phyloP scores from a whole-genome alignment of 2,888 invertebrate genomes.

The Adelphocoris suturalis region DNA sequence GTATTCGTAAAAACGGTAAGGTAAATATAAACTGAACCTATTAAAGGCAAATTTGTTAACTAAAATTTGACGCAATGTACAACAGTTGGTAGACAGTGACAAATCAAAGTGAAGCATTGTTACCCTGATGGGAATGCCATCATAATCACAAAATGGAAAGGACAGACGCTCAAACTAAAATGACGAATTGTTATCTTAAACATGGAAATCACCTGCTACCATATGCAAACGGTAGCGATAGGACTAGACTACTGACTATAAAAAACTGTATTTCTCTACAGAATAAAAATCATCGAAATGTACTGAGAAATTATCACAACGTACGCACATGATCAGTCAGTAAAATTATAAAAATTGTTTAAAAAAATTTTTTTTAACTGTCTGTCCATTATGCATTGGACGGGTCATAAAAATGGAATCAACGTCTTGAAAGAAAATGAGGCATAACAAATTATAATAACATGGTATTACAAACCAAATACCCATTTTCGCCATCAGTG shows the following conservation, averaged over 20 bases:
- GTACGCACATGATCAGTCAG: not conserved
- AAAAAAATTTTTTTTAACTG: not conserved
- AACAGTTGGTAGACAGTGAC: too few relatives aligned
- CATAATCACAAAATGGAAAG: not conserved
- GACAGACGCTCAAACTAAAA: not conserved
- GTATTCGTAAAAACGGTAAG: too few relatives aligned
- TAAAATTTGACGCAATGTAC: too few relatives aligned
- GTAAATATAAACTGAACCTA: too few relatives aligned
- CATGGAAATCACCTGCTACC: not conserved
- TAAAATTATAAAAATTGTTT: not conserved
- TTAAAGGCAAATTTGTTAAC: too few relatives aligned
- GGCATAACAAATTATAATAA: too few relatives aligned
- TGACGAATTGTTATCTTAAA: not conserved
- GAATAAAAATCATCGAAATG: not conserved
- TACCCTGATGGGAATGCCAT: not conserved
- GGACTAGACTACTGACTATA: constrained; percentile 30
- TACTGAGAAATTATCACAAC: constrained; percentile 12
- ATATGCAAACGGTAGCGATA: not conserved
- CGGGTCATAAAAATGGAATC: not conserved
- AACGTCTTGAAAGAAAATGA: not conserved
- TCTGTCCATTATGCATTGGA: not conserved
- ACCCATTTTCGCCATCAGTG: too few relatives aligned
- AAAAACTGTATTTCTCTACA: not conserved
- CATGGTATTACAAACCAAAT: too few relatives aligned
- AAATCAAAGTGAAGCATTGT: not conserved